Evolutionary conservation across 1,140 invertebrate species (phyloP).

Genomic region (Sinonovacula constricta): DNA sequence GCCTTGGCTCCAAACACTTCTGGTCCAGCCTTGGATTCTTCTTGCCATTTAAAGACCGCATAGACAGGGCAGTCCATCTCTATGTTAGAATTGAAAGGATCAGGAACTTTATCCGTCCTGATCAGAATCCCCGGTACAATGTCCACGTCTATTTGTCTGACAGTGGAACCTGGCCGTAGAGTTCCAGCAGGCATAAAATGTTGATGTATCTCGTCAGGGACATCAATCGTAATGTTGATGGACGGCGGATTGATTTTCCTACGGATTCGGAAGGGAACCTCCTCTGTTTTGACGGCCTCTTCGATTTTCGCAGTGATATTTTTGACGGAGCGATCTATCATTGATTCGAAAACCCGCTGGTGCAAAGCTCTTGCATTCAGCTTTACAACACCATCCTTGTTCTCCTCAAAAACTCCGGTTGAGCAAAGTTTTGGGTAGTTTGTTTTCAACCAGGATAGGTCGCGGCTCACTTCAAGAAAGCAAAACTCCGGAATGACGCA

Average conservation of each 20-base stretch:
- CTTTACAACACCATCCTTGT: background rate
- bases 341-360: constrained; percentile 13
- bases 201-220: background rate
- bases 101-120: constrained; percentile 4
- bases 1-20: background rate
- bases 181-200: background rate
- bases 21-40: background rate
- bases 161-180: background rate
- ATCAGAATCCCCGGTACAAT: constrained; percentile 6
- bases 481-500: background rate
- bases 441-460: background rate
- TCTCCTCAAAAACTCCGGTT: background rate
- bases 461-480: background rate
- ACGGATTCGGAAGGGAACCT: background rate
- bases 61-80: constrained; percentile 15
- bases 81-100: background rate
- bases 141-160: background rate
- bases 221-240: constrained; percentile 20
- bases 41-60: constrained; percentile 18
- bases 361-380: constrained; percentile 25
- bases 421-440: background rate
- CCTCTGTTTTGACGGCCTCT: too few species aligned
- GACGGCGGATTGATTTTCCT: constrained; percentile 38
- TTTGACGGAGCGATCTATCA: constrained; percentile 14
- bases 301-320: constrained; percentile 7